These are phyloP conservation scores for Drosophila arizonae DNA, from an alignment of 1,140 invertebrate genomes.

Conservation along the genomic window DNA sequence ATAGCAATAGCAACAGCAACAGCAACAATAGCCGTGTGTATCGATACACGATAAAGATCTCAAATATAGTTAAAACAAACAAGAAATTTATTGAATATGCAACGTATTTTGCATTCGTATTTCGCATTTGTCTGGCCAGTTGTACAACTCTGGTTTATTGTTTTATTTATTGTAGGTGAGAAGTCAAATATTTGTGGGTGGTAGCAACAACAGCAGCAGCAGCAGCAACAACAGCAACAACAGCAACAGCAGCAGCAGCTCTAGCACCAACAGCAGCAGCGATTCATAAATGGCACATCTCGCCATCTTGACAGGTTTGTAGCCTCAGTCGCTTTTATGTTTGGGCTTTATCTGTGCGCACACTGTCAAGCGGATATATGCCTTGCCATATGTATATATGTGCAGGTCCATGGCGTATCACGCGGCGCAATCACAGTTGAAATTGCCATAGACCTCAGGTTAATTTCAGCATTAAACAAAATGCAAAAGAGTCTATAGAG, in stretches of 20 bases:
- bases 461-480: conserved; percentile 75
- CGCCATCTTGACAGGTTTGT: conserved; percentile 65
- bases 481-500: conserved; percentile 27
- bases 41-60: conserved; percentile 76
- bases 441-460: conserved; percentile 59
- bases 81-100: conserved; percentile 81
- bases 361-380: conserved; percentile 67
- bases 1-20: conserved; percentile 23
- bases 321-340: conserved; percentile 52
- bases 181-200: conserved; percentile 80
- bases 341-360: conserved; percentile 39
- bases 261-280: conserved; percentile 20
- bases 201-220: conserved; percentile 35
- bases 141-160: conserved; percentile 70
- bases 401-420: conserved; percentile 60
- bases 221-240: conserved; percentile 16
- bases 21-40: conserved; percentile 41
- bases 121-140: conserved; percentile 64
- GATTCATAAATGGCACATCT: conserved; percentile 76
- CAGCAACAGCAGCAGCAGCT: conserved; percentile 27
- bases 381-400: conserved; percentile 32
- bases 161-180: conserved; percentile 80
- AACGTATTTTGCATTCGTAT: conserved; percentile 72
- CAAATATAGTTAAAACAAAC: conserved; percentile 80
- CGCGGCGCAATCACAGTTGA: conserved; percentile 41